Evolutionary conservation across 1,140 invertebrate genomes (phyloP), one percentile per base, ranked within the genome.

Genomic region (Rhysida immarginata): DNA sequence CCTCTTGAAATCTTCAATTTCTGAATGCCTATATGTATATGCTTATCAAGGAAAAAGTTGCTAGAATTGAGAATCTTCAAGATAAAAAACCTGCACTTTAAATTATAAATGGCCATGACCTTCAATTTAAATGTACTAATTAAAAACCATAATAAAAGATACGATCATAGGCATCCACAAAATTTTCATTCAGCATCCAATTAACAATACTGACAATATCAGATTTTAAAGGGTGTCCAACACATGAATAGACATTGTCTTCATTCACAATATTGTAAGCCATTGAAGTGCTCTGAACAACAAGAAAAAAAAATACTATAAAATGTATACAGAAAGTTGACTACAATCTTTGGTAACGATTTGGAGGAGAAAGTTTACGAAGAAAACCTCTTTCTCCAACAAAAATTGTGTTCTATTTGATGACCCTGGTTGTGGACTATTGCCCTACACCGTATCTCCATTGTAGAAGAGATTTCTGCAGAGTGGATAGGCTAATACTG

Each of bases 241-340:
- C 91, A 72, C 95, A 99, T 2, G 81, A 81, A 69, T 99, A 99
- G 1, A 99, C 93, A 70, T 83, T 89, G 58, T 92, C 81, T 73
- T 95, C 91, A 60, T 81, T 87, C 0, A 97, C 87, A 58, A 77
- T 71, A 62, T 85, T 82, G 70, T 83, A 94, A 5, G 94, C 92
- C 71, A 84, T 75, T 49, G 82, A 82, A 57, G 93, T 88, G 71
- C 90, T 93, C 75, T 99, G 87, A 45, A 70, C n/a, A 62, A 45
- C 26, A 53, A 25, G 50, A 21, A 35, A 51, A 21, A 23, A 24
- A 51, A 52, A 26, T 2, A 24, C 29, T n/a, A n/a, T n/a, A n/a
- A n/a, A n/a, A n/a, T 26, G n/a, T 21, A 27, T 52, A 58, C n/a
- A n/a, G n/a, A n/a, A n/a, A n/a, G n/a, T n/a, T n/a, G n/a, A n/a